Evolutionary conservation across 2,888 invertebrate species (phyloP).

Genomic region (Camptogramma bilineatum): DNA sequence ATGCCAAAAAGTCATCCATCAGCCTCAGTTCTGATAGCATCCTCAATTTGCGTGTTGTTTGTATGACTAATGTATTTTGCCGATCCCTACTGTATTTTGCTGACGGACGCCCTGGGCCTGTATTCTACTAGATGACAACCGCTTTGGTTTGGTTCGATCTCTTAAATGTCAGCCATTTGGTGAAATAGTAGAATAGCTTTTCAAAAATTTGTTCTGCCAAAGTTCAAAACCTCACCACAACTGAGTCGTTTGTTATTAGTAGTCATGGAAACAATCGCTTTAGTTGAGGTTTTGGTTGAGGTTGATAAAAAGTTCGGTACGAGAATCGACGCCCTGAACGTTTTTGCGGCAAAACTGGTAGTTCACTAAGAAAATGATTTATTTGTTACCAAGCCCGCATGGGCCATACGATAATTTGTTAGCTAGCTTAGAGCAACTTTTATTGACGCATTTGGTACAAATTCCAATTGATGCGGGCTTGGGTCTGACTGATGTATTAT

Average conservation of each 20-base stretch:
- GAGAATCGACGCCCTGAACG: conserved; percentile 20
- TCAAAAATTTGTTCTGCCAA: no score
- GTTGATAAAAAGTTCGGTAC: no score
- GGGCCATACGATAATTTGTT: conserved; percentile 46
- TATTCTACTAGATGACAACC: no score
- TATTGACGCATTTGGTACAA: conserved; percentile 62
- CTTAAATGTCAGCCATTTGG: no score
- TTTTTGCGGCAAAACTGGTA: conserved; percentile 23
- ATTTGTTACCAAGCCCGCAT: conserved; percentile 57
- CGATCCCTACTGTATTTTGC: conserved; percentile 23
- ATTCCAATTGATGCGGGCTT: conserved; percentile 61
- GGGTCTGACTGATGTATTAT: conserved; percentile 12
- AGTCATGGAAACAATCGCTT: no score
- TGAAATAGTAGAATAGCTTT: no score
- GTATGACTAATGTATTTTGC: conserved; percentile 30
- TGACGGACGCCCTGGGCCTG: conserved; percentile 17
- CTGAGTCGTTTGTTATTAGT: no score
- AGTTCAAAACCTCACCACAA: no score
- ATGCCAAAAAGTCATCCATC: conserved; percentile 29
- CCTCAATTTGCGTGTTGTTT: conserved; percentile 34
- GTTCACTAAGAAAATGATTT: conserved; percentile 37
- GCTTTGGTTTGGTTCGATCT: no score
- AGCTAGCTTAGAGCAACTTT: conserved; percentile 54
- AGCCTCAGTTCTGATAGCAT: conserved; percentile 28
- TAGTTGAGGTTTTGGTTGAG: no score